Evolutionary conservation across 2,797 vertebrate genomes (phyloP).

Genomic region (Dromococcyx pavoninus): DNA sequence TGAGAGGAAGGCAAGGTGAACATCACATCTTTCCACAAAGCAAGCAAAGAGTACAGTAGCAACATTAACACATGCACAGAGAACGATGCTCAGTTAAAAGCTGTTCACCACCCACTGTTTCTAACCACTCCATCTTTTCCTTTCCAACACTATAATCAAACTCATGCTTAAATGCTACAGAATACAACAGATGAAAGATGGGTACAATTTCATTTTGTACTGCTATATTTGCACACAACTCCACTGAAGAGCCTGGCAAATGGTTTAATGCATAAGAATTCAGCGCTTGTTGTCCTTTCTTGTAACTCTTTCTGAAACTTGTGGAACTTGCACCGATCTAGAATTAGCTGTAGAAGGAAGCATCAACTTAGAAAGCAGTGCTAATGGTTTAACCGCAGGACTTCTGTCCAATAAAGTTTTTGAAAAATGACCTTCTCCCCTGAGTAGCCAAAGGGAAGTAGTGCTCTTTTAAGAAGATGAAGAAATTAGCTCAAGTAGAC

Average conservation of each 20-base stretch:
- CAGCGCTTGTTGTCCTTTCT: neutral
- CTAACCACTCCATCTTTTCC: neutral
- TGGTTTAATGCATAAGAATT: neutral
- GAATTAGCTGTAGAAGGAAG: neutral
- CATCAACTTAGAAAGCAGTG: neutral
- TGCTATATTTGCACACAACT: neutral
- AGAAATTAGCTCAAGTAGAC: slow-evolving; percentile 74
- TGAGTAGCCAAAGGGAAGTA: slow-evolving; percentile 66
- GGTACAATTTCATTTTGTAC: neutral
- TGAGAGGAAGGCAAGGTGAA: neutral
- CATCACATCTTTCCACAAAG: neutral
- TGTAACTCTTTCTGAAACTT: neutral
- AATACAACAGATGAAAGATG: neutral
- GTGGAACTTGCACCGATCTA: neutral
- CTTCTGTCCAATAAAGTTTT: slow-evolving; percentile 59
- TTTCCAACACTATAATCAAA: neutral
- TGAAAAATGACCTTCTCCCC: slow-evolving; percentile 73
- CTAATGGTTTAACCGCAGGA: neutral
- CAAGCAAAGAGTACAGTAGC: neutral
- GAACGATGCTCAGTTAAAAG: neutral
- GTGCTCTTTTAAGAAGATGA: slow-evolving; percentile 72
- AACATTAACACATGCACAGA: neutral
- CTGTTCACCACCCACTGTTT: neutral
- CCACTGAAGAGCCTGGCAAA: neutral
- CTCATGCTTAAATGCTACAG: neutral